Evolutionary conservation across 2,888 invertebrate genomes (phyloP).

Genomic region (Cenopis cana): DNA sequence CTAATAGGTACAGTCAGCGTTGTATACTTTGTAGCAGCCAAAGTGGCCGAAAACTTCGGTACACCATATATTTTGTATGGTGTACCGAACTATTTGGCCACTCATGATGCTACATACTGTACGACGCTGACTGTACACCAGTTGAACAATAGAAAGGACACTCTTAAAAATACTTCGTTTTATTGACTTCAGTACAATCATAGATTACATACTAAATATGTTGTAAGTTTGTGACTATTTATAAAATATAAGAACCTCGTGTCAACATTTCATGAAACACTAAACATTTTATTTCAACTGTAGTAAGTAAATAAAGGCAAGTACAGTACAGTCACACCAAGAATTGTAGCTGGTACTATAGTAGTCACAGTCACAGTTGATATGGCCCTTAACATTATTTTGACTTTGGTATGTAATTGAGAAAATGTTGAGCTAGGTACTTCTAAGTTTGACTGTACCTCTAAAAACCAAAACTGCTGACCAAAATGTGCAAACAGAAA

Average conservation of each 20-base stretch:
- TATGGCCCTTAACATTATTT: no score
- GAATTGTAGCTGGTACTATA: neutral
- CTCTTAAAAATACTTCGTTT: constrained; percentile 29
- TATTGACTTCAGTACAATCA: constrained; percentile 39
- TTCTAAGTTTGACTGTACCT: neutral
- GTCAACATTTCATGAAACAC: constrained; percentile 14
- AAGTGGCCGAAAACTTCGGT: no score
- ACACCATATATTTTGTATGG: no score
- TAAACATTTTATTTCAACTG: constrained; percentile 6
- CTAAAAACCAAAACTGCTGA: neutral
- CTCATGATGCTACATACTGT: no score
- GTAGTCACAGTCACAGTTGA: no score
- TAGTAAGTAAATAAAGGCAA: neutral
- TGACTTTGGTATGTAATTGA: no score
- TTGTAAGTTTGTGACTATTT: constrained; percentile 23
- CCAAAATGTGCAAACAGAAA: neutral
- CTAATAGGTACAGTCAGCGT: no score
- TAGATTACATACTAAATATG: constrained; percentile 12
- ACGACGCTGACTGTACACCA: no score
- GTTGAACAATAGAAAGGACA: constrained; percentile 12
- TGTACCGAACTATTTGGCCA: no score
- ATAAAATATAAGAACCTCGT: neutral
- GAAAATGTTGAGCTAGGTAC: neutral
- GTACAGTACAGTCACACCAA: neutral
- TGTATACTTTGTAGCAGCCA: no score